These are phyloP conservation scores for Dasyprocta punctata DNA, from an alignment of 2,113 vertebrate genomes.

Conservation along the genomic window DNA sequence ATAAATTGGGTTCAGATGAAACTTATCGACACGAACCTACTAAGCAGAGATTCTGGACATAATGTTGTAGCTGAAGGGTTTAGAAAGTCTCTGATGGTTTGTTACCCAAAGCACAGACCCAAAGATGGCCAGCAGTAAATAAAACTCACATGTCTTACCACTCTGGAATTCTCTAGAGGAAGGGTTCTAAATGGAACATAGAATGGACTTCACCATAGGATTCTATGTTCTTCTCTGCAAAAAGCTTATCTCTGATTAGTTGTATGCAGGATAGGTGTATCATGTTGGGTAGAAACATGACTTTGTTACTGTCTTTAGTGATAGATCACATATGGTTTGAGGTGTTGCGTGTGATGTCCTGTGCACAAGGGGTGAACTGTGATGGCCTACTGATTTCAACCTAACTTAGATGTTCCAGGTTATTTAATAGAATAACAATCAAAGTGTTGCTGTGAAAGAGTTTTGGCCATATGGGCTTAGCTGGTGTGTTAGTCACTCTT, in stretches of 20 bases:
- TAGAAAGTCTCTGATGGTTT: not conserved
- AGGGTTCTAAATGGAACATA: not conserved
- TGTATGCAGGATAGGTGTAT: not conserved
- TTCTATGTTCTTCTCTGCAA: not conserved
- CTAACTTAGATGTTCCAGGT: not conserved
- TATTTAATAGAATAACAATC: not conserved
- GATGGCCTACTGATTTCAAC: no score
- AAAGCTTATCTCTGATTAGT: not conserved
- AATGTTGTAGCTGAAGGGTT: no score
- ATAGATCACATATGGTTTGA: not conserved
- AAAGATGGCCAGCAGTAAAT: not conserved
- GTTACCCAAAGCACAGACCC: not conserved
- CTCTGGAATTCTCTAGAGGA: not conserved
- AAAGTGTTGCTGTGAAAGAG: not conserved
- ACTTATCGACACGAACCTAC: not conserved
- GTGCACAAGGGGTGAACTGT: not conserved
- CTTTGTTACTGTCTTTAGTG: not conserved
- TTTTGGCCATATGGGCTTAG: not conserved
- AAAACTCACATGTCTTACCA: not conserved
- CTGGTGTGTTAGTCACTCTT: not conserved
- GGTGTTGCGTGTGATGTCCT: not conserved
- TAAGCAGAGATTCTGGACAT: not conserved
- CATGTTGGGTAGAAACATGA: accelerated
- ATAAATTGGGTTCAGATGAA: not conserved
- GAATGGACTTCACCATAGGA: not conserved